Evolutionary conservation across 2,888 invertebrate genomes (phyloP).

Genomic region (Tetragonisca angustula): DNA sequence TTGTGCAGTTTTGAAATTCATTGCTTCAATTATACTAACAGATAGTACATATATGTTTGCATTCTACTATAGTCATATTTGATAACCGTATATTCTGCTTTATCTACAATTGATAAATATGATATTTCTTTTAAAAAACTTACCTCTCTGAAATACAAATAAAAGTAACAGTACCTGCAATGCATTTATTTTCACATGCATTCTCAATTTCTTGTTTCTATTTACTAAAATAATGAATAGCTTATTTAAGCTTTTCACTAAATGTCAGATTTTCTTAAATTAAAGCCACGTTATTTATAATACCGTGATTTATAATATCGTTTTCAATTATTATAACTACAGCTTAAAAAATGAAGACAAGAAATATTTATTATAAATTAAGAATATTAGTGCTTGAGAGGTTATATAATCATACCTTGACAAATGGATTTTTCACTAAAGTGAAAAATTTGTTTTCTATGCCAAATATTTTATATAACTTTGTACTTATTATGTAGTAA

Average conservation of each 20-base stretch:
- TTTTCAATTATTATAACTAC: not conserved
- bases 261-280: not conserved
- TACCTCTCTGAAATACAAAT: slow-evolving; percentile 68
- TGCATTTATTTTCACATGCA: slow-evolving; percentile 47
- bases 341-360: not conserved
- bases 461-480: not conserved
- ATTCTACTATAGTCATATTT: not conserved
- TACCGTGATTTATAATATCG: not conserved
- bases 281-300: not conserved
- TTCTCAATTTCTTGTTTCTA: slow-evolving; percentile 33
- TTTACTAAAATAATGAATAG: not conserved
- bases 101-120: slow-evolving; percentile 20
- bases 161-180: slow-evolving; percentile 67
- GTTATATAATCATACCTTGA: slow-evolving; percentile 36
- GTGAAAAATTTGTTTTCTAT: not conserved
- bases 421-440: not conserved
- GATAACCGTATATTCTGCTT: not conserved
- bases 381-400: not conserved
- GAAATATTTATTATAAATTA: not conserved
- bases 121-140: slow-evolving; percentile 42
- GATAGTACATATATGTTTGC: not conserved
- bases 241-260: not conserved
- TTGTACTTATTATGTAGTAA: not conserved
- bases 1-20: not conserved
- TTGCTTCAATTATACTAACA: not conserved